A percentile compares a stretch with the other conserved stretches of the same genome.
Conservation (phyloP, 2,797 vertebrate genomes). For the Leuciscus waleckii region DNA sequence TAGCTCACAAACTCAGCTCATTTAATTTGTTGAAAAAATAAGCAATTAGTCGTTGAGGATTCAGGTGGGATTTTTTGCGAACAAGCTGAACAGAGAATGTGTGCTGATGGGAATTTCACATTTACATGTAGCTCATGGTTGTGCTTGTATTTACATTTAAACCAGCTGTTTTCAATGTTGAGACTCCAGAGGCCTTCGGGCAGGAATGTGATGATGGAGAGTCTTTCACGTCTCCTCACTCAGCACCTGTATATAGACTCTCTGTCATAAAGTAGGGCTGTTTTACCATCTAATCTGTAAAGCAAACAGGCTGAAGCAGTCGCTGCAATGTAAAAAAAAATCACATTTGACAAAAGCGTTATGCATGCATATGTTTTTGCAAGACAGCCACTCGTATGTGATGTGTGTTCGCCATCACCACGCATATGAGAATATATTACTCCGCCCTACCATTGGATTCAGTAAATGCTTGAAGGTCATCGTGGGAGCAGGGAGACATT, state of each 20-base stretch:
- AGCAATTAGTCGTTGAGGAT: constrained; percentile 69
- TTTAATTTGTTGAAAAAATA: constrained; percentile 69
- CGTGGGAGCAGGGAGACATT: constrained; percentile 31
- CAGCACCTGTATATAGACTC: constrained; percentile 38
- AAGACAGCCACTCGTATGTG: constrained; percentile 57
- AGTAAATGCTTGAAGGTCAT: constrained; percentile 58
- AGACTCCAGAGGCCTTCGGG: constrained; percentile 44
- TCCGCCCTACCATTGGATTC: constrained; percentile 26
- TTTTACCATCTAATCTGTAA: constrained; percentile 63
- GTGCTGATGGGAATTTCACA: constrained; percentile 13
- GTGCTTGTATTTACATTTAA: constrained; percentile 50
- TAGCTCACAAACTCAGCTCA: constrained; percentile 65
- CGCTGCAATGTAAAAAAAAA: constrained; percentile 44
- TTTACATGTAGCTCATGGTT: constrained; percentile 41
- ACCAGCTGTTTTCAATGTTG: constrained; percentile 28
- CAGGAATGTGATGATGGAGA: constrained; percentile 38
- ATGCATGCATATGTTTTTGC: constrained; percentile 56
- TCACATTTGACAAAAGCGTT: constrained; percentile 50
- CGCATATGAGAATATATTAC: constrained; percentile 51
- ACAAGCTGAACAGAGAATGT: neutral
- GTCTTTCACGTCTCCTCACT: constrained; percentile 57
- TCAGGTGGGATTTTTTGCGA: constrained; percentile 58
- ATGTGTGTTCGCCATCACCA: constrained; percentile 48
- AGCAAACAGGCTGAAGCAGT: constrained; percentile 51
- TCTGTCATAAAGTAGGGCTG: constrained; percentile 60